Base-by-base conservation (phyloP, 92 coral and sea anemone species). In the Anthopleura xanthogrammica region DNA sequence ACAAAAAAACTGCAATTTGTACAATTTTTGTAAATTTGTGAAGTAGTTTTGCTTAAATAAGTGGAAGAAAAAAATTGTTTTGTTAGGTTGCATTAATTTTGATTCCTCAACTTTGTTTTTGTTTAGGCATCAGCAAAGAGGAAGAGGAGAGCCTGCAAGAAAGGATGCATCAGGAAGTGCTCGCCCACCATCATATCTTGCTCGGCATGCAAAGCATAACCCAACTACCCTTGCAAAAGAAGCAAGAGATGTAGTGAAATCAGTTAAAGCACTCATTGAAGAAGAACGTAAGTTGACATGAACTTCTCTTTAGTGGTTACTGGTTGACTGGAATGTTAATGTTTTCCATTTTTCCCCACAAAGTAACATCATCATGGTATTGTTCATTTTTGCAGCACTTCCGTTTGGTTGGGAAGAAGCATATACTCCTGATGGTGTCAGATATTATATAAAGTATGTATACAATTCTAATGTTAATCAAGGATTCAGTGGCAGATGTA, bases 321-420 rank as follows among this genome's bases (percentile, higher is more conserved):
- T 5, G 50, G 50, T 46, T 9, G 70, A 62, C 14, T 54, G 58
- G 17, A 54, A 54, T 7, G 2, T 9, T 54, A 5, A 6, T n/a
- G 12, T 16, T 58, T 12, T 14, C 12, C 17, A 58, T 58, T 58
- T 16, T 12, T 58, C 13, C 13, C 64, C 2, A 1, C 5, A 62
- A 62, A n/a, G 29, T 62, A 62, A 62, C 29, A 62, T 19, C 5
- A n/a, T 62, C 23, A 5, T 14, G 29, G 23, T 19, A 43, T 78
- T 22, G 16, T 36, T 71, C 79, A 60, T 40, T 58, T 77, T 36
- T 3, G 48, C 83, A 93, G 98, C 99, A 7, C 86, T 97, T 75
- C 99, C 99, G 41, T 97, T 97, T 86, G 99, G 99, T n/a, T 97
- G 99, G 99, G 99, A 97, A 76, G 99, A 97, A 56, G 99, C 99